Evolutionary conservation across 1,140 invertebrate species (phyloP), one percentile per base, ranked within the genome.

Genomic region (Drosophila ogumai): DNA sequence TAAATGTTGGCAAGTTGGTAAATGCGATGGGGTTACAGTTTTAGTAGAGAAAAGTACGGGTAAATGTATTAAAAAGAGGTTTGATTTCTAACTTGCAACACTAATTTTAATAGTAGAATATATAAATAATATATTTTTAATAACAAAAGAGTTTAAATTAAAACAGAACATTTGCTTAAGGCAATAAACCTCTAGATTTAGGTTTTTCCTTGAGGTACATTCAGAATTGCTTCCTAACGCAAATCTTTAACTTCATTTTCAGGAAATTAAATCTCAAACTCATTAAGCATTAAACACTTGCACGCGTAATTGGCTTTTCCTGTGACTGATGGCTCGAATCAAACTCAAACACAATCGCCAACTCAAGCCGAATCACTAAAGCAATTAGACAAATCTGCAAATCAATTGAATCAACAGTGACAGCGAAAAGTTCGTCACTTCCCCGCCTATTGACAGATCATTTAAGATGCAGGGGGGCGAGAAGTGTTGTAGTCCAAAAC

Each of bases 341-440:
- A n/a, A 43, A 43, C 34, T 17, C 36, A 12, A 69, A 71, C 38
- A 32, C 50, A 57, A 9, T 32, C n/a, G 10, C 43, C 34, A 58
- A 34, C 32, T 46, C 36, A 59, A 15, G 13, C 7, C 66, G 25
- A 67, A 52, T 68, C 63, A 22, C n/a, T 32, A 19, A 34, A 19
- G 63, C 63, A 68, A 73, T 73, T 73, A 73, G 44, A 36, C 22
- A 72, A 22, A 59, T 72, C 44, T 50, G 54, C 44, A 72, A 73
- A 73, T 73, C 69, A 72, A 72, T 72, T 72, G 38, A 72, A 50
- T 72, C 69, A 59, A 72, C 68, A 72, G 40, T 40, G 34, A 22
- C 34, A 10, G 52, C 52, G 36, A 32, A 47, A 71, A 71, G 50
- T 72, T 72, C 36, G 46, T 66, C 61, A 63, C 43, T 54, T 43